Conservation (phyloP, 2,888 invertebrate genomes). For the Laspeyria flexula region DNA sequence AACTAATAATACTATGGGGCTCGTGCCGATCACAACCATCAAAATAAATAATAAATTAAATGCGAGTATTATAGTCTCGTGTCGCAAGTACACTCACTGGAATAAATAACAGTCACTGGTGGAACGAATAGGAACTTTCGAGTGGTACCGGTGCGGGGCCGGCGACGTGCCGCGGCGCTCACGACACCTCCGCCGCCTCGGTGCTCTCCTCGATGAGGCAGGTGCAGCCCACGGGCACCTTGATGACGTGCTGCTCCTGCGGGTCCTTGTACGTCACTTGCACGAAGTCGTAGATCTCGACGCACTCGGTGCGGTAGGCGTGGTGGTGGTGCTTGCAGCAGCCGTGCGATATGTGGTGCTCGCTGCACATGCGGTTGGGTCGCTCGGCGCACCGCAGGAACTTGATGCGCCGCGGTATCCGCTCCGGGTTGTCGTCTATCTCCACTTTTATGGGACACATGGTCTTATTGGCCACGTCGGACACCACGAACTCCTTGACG, state of each 20-base stretch:
- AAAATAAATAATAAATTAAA: constrained; percentile 44
- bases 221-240: constrained; percentile 76
- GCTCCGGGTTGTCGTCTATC: constrained; percentile 59
- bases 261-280: constrained; percentile 62
- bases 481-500: constrained; percentile 55
- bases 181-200: constrained; percentile 35
- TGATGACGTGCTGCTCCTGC: constrained; percentile 38
- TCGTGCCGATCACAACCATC: constrained; percentile 35
- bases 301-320: constrained; percentile 67
- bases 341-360: constrained; percentile 60
- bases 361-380: constrained; percentile 64
- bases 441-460: constrained; percentile 72
- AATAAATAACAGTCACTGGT: constrained; percentile 41
- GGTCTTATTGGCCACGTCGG: constrained; percentile 64
- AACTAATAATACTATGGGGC: constrained; percentile 22
- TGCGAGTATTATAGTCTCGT: constrained; percentile 26
- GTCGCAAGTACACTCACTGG: constrained; percentile 19
- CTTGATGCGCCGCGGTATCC: constrained; percentile 74
- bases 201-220: constrained; percentile 66
- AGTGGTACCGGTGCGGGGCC: constrained; percentile 8
- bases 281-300: constrained; percentile 74
- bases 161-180: constrained; percentile 10
- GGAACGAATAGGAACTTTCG: constrained; percentile 53
- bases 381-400: constrained; percentile 66
- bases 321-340: constrained; percentile 71